Evolutionary conservation across 2,888 invertebrate species (phyloP), one percentile per base, ranked within the genome.

Genomic region (Drosophila tripunctata): DNA sequence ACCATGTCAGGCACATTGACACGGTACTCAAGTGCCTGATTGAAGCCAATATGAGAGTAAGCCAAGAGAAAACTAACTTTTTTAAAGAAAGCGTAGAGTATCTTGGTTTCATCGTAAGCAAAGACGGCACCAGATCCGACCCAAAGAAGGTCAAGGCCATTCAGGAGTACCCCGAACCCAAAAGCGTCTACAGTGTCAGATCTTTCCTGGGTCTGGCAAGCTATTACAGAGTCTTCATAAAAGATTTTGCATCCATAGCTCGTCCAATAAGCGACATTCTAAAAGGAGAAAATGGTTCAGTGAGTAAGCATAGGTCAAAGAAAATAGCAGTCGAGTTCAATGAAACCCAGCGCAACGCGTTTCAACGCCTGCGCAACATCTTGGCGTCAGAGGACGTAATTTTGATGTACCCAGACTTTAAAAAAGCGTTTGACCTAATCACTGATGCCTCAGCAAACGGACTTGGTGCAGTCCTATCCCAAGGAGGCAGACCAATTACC

Each of bases 21-120:
- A 30, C 8, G 8, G 40, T 45, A 36, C 41, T 56, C 12, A 17
- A 41, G 41, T 7, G 48, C 10, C 24, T 48, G 0, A 33, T 15
- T 19, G 14, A 55, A 27, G 43, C 44, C 43, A 44, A 44, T 15
- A 36, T 54, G 35, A 41, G 43, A 21, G 44, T 54, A 43, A 35
- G 41, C 43, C 43, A 17, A 12, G 44, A 44, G 41, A 54, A 47
- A 7, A 47, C 45, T 3, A 44, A 38, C 2, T 45, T 45, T 17
- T 54, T 54, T 35, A 36, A 51, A 33, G 27, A 55, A 19, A 55
- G 30, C 36, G 55, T 45, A 12, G 36, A 45, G 14, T 45, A 36
- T 14, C 7, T 45, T n/a, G 55, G 30, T 1, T 55, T 55, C 12
- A 45, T 45, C 5, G 36, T 55, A 5, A 55, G 35, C 17, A 52